phyloP scores from a whole-genome alignment of 1,140 invertebrate genomes.

The Callitettix versicolor region DNA sequence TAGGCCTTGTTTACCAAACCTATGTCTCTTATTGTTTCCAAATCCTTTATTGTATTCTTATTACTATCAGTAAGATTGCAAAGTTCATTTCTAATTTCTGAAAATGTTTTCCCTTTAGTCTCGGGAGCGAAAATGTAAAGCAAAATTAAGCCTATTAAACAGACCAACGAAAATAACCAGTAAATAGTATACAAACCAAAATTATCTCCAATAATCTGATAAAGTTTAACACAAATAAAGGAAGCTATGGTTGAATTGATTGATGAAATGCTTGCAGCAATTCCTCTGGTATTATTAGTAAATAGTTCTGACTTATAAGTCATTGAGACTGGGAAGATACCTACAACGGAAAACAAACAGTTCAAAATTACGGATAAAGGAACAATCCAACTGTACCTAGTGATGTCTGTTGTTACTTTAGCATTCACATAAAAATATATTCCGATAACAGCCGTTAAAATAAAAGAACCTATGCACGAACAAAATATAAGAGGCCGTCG shows the following conservation, averaged over 20 bases:
- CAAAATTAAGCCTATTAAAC: conserved; percentile 23
- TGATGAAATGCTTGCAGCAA: conserved; percentile 15
- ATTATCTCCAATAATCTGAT: conserved; percentile 14
- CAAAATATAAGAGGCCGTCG: conserved; percentile 41
- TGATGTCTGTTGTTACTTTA: conserved; percentile 29
- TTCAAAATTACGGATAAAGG: conserved; percentile 1
- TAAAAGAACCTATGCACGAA: conserved; percentile 28
- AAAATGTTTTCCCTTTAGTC: conserved; percentile 37
- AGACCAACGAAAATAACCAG: conserved; percentile 8
- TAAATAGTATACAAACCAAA: conserved; percentile 8
- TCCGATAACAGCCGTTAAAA: conserved; percentile 23
- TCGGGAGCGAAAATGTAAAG: conserved; percentile 34
- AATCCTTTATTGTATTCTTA: too few species aligned
- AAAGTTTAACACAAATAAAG: conserved; percentile 20
- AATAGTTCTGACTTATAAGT: conserved; percentile 22
- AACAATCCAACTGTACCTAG: conserved; percentile 6
- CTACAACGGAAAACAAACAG: conserved; percentile 9
- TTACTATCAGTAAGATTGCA: too few species aligned
- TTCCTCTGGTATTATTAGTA: conserved; percentile 19
- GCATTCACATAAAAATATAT: conserved; percentile 36
- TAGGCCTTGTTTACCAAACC: too few species aligned
- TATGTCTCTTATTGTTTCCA: too few species aligned
- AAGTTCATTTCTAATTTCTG: too few species aligned
- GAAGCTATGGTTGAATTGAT: conserved; percentile 15
- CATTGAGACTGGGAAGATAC: conserved; percentile 10